Base-by-base conservation (phyloP, 2,888 invertebrate genomes). In the Conops quadrifasciatus region DNA sequence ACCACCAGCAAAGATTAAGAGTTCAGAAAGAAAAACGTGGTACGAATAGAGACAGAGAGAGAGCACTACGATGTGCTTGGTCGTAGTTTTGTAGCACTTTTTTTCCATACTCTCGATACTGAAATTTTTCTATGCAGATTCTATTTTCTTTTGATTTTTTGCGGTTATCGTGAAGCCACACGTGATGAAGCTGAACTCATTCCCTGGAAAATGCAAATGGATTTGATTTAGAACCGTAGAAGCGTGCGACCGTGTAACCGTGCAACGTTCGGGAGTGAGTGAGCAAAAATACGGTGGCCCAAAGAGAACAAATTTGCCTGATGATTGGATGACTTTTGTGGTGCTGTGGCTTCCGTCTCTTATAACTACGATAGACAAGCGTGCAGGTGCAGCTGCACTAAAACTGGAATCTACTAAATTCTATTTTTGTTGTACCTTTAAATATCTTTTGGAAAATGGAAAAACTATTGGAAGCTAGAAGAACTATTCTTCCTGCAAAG, bases 71-170 rank as follows among this genome's bases (percentile, higher is more conserved):
- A n/a, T n/a, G n/a, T n/a, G n/a, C n/a, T n/a, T n/a, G n/a, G n/a
- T 36, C 9, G 36, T 9, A 36, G 36, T 9, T 36, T 36, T 36
- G 4, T 36, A 4, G 36, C 36, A 36, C 36, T 36, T 36, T 36
- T n/a, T n/a, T n/a, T n/a, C n/a, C n/a, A n/a, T n/a, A n/a, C n/a
- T n/a, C n/a, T n/a, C 78, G 76, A 80, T 81, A 80, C 79, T 81
- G 81, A 77, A 76, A 81, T 81, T 78, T 81, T 75, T 78, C 80
- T 36, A 36, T 36, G 9, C 36, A 36, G 36, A 36, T 36, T 9
- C 36, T 36, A 7, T 36, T 80, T 79, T 80, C 81, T 80, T 80
- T 80, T 80, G 79, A 79, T 80, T 81, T 72, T 78, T 76, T 80
- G 79, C 78, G 80, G 80, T 79, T 36, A 30, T 21, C 56, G 15